Percentiles rank a stretch among this genome's conserved stretches.
Evolutionary conservation across 2,113 vertebrate genomes (phyloP).

Genomic region (Phalacrocorax carbo): DNA sequence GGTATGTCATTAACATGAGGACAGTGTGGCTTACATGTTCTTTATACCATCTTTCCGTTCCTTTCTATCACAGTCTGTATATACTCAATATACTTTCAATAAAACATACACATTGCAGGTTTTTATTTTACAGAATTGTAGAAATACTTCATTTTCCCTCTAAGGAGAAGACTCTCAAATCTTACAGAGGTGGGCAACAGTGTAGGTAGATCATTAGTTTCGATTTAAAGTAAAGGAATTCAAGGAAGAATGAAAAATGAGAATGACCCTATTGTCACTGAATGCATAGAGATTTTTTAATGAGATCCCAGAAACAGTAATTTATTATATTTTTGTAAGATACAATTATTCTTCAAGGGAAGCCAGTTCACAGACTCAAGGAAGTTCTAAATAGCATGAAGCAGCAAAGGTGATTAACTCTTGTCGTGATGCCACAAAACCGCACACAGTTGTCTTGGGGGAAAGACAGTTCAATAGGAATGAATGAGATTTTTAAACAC

Average conservation of each 20-base stretch:
- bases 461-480: neutral
- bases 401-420: neutral
- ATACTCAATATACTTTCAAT: neutral
- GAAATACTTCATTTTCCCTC: neutral
- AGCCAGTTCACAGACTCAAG: neutral
- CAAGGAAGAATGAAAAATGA: neutral
- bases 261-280: neutral
- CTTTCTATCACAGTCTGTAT: neutral
- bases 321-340: neutral
- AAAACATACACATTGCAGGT: neutral
- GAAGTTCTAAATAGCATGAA: neutral
- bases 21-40: neutral
- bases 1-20: conserved; percentile 2
- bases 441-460: neutral
- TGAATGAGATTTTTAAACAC: neutral
- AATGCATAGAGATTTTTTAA: neutral
- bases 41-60: neutral
- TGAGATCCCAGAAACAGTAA: neutral
- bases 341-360: neutral
- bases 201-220: neutral
- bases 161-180: neutral
- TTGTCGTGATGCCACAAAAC: neutral
- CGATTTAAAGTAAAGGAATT: neutral
- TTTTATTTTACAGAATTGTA: neutral
- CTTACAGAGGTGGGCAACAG: neutral